phyloP scores from a whole-genome alignment of 1,140 invertebrate genomes.

The Armadillidium nasatum region DNA sequence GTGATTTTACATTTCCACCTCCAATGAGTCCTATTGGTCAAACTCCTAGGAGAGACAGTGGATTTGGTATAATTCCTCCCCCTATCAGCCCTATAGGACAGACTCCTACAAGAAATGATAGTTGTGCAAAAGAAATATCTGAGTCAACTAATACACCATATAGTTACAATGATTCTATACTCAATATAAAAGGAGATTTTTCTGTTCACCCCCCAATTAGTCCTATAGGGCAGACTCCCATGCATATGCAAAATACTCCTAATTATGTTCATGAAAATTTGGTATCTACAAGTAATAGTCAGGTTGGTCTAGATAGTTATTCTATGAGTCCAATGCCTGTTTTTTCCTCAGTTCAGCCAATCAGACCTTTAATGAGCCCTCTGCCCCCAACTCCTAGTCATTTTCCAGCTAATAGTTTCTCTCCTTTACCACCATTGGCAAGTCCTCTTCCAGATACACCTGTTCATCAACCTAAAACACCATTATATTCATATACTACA shows the following conservation, averaged over 20 bases:
- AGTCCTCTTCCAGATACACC: slow-evolving; percentile 10
- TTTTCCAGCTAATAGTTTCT: slow-evolving; percentile 6
- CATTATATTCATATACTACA: not conserved
- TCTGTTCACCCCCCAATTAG: not conserved
- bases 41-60: not conserved
- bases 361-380: slow-evolving; percentile 23
- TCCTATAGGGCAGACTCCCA: not conserved
- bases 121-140: not conserved
- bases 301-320: not conserved
- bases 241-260: not conserved
- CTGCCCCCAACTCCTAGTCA: slow-evolving; percentile 22
- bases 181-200: not conserved
- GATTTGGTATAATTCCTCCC: not conserved
- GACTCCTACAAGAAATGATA: not conserved
- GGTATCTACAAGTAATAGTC: not conserved
- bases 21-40: slow-evolving; percentile 7
- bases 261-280: not conserved
- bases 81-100: not conserved
- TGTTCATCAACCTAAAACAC: slow-evolving; percentile 5
- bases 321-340: slow-evolving; percentile 1
- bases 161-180: not conserved
- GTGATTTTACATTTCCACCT: not conserved
- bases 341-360: not conserved
- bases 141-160: not conserved
- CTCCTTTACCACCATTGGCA: not conserved